A percentile compares a stretch with the other conserved stretches of the same genome.
Evolutionary conservation across 2,797 vertebrate genomes (phyloP).

Genomic region (Gymnoscopelus braueri): DNA sequence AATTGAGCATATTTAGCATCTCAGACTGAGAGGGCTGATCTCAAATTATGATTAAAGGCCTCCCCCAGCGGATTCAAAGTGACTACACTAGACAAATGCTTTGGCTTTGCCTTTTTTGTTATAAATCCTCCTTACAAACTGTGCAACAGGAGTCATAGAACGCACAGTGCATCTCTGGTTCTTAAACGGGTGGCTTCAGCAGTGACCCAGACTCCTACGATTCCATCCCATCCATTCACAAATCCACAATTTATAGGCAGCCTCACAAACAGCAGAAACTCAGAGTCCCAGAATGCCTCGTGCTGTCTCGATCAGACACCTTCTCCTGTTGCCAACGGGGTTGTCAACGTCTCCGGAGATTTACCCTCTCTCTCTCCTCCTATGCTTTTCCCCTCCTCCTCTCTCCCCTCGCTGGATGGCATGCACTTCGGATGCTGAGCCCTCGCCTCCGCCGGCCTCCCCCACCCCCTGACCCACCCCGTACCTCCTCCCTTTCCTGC

Average conservation of each 20-base stretch:
- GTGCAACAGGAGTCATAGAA: no score
- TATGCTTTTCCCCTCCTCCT: conserved; percentile 23
- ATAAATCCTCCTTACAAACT: no score
- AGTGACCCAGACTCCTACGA: conserved; percentile 46
- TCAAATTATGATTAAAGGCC: no score
- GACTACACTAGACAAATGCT: no score
- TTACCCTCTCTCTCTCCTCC: conserved; percentile 18
- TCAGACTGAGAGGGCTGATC: no score
- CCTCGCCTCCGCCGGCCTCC: conserved; percentile 49
- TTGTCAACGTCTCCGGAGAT: conserved; percentile 42
- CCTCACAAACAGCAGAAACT: conserved; percentile 41
- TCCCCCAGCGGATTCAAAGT: no score
- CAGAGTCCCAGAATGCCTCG: conserved; percentile 60
- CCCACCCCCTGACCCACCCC: conserved; percentile 13
- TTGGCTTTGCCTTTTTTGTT: no score
- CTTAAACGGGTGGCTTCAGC: neutral
- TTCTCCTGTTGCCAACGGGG: conserved; percentile 50
- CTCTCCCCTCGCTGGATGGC: conserved; percentile 38
- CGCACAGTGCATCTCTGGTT: conserved; percentile 22
- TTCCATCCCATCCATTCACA: conserved; percentile 36
- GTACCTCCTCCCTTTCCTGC: conserved; percentile 47
- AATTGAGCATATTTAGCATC: conserved; percentile 5
- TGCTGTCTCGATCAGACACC: conserved; percentile 43
- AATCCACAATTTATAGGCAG: conserved; percentile 37
- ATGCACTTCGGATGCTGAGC: conserved; percentile 56